Conservation (phyloP, 2,113 vertebrate genomes). For the Hiodon alosoides region DNA sequence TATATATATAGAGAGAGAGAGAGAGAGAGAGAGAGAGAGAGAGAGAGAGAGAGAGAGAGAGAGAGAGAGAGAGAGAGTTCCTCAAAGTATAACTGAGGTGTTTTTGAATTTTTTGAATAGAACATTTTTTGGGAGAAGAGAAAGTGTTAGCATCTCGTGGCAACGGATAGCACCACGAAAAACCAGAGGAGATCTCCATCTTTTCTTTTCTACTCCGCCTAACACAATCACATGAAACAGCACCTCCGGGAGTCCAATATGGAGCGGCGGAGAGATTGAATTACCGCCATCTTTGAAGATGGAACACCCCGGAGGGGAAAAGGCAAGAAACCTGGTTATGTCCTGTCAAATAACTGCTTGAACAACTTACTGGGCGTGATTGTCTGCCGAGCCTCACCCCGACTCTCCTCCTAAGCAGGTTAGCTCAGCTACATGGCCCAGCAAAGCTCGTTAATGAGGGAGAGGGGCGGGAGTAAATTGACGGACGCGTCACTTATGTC, state of each 20-base stretch:
- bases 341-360: slow-evolving; percentile 19
- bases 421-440: slow-evolving; percentile 6
- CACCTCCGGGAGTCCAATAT: slow-evolving; percentile 2
- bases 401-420: slow-evolving; percentile 11
- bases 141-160: not conserved
- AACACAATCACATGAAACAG: slow-evolving; percentile 21
- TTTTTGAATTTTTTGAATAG: too few species aligned
- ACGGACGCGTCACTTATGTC: not conserved
- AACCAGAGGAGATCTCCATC: slow-evolving; percentile 4
- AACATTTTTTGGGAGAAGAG: not conserved
- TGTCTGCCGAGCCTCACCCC: not conserved
- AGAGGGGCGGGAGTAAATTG: not conserved
- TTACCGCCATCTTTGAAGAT: slow-evolving; percentile 24
- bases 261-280: slow-evolving; percentile 17
- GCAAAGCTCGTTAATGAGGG: slow-evolving; percentile 15
- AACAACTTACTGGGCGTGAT: not conserved
- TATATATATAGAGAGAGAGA: too few species aligned
- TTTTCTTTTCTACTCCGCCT: slow-evolving; percentile 11
- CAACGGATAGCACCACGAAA: not conserved
- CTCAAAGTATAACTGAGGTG: too few species aligned
- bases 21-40: too few species aligned
- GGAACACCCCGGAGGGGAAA: slow-evolving; percentile 14
- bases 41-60: too few species aligned
- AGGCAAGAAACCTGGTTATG: slow-evolving; percentile 12
- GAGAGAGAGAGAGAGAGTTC: too few species aligned